Evolutionary conservation across 1,140 invertebrate species (phyloP), one percentile per base, ranked within the genome.

Genomic region (Drosophila dunni): DNA sequence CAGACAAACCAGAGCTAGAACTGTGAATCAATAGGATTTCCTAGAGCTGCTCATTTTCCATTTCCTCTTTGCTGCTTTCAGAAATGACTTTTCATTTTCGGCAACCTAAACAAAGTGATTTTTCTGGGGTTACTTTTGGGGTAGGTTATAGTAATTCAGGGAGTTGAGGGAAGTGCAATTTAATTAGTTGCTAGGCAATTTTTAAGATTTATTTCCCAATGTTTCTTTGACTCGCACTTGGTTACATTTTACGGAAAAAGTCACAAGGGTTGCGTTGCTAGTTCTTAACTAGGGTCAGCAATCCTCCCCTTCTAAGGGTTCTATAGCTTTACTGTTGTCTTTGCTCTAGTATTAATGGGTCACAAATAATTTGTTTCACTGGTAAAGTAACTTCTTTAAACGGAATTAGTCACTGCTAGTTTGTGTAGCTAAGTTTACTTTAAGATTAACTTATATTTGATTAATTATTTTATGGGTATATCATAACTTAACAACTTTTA

Each of bases 21-120:
- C 15, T 13, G 45, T 5, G 45, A 68, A 64, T 75, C 73, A 79
- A 83, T 83, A 81, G 66, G 66, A 54, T 51, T 75, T 57, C n/a
- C 34, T 50, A 70, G 40, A 54, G 56, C 48, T 72, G 48, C 38
- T 44, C 38, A 46, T 67, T 53, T 51, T 54, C 73, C 57, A 64
- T 71, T 75, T 68, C 60, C 34, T 64, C 15, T 36, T 38, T 34
- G n/a, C 40, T 63, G 29, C 34, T 33, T 36, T 46, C 29, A 64
- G 46, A 42, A 60, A 60, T 51, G 54, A 73, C 54, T 73, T 67
- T 46, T 67, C 46, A 60, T 67, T 61, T 61, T 45, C 48, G 48
- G 33, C 38, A 56, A 56, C 20, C n/a, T 9, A 56, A 40, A 56
- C 34, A 40, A 34, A 40, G 9, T 17, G 36, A 54, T 24, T 38